Base-by-base conservation (phyloP, 2,113 vertebrate genomes). In the Stictonetta naevosa region DNA sequence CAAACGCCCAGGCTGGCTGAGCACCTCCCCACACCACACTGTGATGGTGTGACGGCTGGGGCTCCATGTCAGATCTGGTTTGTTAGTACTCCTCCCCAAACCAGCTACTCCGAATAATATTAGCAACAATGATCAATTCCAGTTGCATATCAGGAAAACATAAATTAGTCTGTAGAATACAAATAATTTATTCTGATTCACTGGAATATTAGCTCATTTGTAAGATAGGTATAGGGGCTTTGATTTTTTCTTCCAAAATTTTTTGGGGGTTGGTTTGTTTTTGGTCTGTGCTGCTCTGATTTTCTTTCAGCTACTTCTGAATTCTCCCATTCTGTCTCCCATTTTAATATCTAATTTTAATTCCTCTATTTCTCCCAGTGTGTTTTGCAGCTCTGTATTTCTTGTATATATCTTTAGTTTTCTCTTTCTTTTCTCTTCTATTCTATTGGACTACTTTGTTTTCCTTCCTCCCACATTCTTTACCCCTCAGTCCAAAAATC, bases 251-350 rank as follows among this genome's bases (percentile, higher is more conserved):
- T 79, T 72, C 44, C 42, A 62, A 8, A 55, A 6, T 11, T n/a
- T 48, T 31, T 0, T 38, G 10, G 4, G 1, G 1, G 17, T 5
- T 13, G 4, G 1, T 6, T 16, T 25, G 34, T 22, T 66, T 69
- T 68, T 76, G 20, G 14, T 12, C 67, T 80, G 26, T 40, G 50
- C 29, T 56, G 33, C 20, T 81, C 42, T 46, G 60, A 26, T 42
- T 88, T 92, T 88, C 46, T 14, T 76, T 83, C 63, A 67, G 0
- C 22, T 52, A 33, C 2, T 0, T 25, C 40, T 69, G 60, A 83
- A 62, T 76, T 88, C 75, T 93, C n/a, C 71, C 31, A 66, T 83
- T 31, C 11, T 26, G 16, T 12, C 31, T 86, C 79, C 38, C 19
- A 76, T 4, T 52, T 80, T 66, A 68, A 73, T 20, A 42, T 11